These are phyloP conservation scores for Gasterosteus aculeatus DNA, from an alignment of 2,113 vertebrate genomes.

Conservation along the genomic window DNA sequence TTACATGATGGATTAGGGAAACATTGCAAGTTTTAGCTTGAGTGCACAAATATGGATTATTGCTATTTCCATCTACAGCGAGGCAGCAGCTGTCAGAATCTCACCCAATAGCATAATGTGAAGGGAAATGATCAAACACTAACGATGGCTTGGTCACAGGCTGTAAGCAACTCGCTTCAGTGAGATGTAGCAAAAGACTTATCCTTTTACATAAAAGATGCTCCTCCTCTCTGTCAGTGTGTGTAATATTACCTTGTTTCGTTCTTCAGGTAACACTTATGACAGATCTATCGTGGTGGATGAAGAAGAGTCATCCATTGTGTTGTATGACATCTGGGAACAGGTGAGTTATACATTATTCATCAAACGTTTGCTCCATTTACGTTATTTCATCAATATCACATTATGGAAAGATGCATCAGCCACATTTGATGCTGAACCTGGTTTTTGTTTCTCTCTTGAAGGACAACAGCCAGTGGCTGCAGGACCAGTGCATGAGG, in stretches of 20 bases:
- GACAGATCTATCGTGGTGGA: conserved; percentile 94
- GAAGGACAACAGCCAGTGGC: conserved; percentile 93
- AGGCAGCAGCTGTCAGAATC: conserved; percentile 41
- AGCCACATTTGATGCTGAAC: conserved; percentile 14
- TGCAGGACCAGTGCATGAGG: conserved; percentile 96
- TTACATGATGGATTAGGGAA: background rate
- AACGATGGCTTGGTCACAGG: conserved; percentile 8
- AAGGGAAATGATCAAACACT: conserved; percentile 38
- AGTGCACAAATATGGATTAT: conserved; percentile 57
- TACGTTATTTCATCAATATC: conserved; percentile 4
- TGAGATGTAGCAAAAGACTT: conserved; percentile 27
- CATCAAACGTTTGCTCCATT: conserved; percentile 3
- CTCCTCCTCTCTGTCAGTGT: conserved; percentile 6
- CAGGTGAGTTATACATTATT: conserved; percentile 83
- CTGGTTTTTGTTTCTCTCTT: conserved; percentile 15
- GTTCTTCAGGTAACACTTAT: conserved; percentile 88
- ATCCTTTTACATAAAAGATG: background rate
- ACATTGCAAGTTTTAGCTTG: conserved; percentile 11
- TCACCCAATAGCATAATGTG: conserved; percentile 26
- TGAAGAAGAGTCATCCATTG: conserved; percentile 92
- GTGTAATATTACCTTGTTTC: conserved; percentile 25
- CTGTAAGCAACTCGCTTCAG: conserved; percentile 9
- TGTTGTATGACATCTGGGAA: conserved; percentile 98
- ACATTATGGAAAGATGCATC: background rate
- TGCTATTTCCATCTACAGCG: conserved; percentile 60